Conservation (phyloP, 2,113 vertebrate genomes). For the Atrichornis clamosus region DNA sequence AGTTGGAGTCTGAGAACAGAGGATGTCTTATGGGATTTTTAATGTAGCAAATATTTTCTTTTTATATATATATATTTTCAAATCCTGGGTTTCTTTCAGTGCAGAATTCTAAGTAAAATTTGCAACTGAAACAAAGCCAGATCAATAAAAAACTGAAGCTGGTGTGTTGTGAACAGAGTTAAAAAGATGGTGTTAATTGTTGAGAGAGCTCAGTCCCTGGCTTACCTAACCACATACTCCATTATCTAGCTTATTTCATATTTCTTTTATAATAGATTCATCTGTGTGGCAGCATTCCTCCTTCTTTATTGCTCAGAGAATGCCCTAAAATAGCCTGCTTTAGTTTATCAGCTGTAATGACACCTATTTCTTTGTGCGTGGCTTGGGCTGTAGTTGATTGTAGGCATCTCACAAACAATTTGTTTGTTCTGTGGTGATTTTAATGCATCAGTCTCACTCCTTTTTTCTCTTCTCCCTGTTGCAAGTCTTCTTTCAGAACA, state of each 20-base stretch:
- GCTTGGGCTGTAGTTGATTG: neutral
- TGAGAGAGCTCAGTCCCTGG: neutral
- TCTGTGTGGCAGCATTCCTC: neutral
- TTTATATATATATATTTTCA: neutral
- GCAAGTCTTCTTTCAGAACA: neutral
- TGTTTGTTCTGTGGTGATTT: neutral
- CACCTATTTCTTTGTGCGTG: neutral
- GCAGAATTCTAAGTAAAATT: neutral
- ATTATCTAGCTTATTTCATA: neutral
- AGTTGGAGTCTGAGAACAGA: neutral
- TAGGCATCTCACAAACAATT: neutral
- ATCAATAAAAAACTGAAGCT: neutral
- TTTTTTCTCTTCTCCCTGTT: neutral
- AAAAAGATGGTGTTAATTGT: neutral
- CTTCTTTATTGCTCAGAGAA: neutral
- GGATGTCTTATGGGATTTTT: neutral
- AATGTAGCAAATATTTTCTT: neutral
- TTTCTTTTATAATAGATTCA: neutral
- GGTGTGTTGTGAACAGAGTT: neutral
- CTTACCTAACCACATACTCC: neutral
- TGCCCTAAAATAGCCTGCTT: neutral
- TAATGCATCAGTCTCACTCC: neutral
- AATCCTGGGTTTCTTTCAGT: neutral
- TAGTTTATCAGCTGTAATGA: neutral
- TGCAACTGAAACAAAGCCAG: neutral